Evolutionary conservation across 2,113 vertebrate genomes (phyloP).

Genomic region (Crotalus viridis): DNA sequence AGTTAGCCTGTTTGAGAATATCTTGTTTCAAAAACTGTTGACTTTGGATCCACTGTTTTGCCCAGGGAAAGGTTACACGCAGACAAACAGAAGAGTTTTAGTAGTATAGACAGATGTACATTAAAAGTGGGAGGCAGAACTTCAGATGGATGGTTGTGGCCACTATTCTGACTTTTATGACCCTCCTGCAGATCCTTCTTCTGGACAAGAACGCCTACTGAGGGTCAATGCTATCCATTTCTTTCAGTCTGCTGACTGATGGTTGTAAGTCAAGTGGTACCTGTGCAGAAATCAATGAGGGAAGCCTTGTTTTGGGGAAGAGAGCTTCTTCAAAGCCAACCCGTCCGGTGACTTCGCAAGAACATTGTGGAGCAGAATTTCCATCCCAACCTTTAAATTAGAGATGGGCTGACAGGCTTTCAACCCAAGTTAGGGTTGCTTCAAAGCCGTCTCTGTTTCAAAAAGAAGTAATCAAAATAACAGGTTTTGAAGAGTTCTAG

Average conservation of each 20-base stretch:
- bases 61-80: no score
- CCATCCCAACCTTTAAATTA: constrained; percentile 43
- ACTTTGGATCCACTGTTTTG: no score
- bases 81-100: no score
- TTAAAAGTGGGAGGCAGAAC: neutral
- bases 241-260: neutral
- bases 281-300: neutral
- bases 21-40: no score
- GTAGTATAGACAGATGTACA: no score
- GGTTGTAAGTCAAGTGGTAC: neutral
- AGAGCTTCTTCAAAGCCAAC: neutral
- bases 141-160: neutral
- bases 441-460: constrained; percentile 43
- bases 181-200: neutral
- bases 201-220: neutral
- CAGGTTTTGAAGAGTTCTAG: constrained; percentile 13
- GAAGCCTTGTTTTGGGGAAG: neutral
- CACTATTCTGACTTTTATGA: neutral
- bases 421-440: constrained; percentile 19
- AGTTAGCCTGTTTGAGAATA: no score
- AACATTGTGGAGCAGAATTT: neutral
- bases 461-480: neutral
- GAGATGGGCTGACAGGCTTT: constrained; percentile 25
- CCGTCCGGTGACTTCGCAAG: constrained; percentile 15
- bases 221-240: neutral